Conservation (phyloP, 2,888 invertebrate species). For the Petrophora chlorosata region DNA sequence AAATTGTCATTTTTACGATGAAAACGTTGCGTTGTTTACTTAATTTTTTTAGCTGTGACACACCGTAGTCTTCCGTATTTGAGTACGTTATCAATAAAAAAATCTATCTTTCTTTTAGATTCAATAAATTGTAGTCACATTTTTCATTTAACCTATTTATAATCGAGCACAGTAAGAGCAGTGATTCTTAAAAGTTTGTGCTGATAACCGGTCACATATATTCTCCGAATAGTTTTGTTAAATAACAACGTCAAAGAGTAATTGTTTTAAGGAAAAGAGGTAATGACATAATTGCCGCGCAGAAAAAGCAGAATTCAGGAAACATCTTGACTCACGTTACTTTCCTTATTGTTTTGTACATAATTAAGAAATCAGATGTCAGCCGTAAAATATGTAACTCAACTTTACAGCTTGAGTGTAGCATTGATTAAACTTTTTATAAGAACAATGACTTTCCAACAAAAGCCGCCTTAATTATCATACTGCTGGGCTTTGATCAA, state of each 20-base stretch:
- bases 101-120: too few relatives aligned
- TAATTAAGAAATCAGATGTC: conserved; percentile 19
- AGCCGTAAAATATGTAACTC: conserved; percentile 20
- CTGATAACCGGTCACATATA: neutral
- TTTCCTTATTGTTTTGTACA: conserved; percentile 14
- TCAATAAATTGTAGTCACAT: too few relatives aligned
- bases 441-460: conserved; percentile 65
- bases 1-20: too few relatives aligned
- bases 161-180: too few relatives aligned
- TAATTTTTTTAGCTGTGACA: too few relatives aligned
- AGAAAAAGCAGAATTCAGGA: conserved; percentile 12
- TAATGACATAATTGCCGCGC: conserved; percentile 5
- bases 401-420: conserved; percentile 18
- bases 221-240: conserved; percentile 12
- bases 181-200: neutral
- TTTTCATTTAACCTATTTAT: too few relatives aligned
- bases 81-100: too few relatives aligned
- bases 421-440: conserved; percentile 31
- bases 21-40: too few relatives aligned
- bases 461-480: conserved; percentile 65
- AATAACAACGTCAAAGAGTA: conserved; percentile 9
- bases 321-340: conserved; percentile 4
- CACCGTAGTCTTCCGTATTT: too few relatives aligned
- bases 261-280: conserved; percentile 10
- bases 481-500: conserved; percentile 47